phyloP scores from a whole-genome alignment of 2,888 invertebrate genomes.

The Chaetoderma sp. region DNA sequence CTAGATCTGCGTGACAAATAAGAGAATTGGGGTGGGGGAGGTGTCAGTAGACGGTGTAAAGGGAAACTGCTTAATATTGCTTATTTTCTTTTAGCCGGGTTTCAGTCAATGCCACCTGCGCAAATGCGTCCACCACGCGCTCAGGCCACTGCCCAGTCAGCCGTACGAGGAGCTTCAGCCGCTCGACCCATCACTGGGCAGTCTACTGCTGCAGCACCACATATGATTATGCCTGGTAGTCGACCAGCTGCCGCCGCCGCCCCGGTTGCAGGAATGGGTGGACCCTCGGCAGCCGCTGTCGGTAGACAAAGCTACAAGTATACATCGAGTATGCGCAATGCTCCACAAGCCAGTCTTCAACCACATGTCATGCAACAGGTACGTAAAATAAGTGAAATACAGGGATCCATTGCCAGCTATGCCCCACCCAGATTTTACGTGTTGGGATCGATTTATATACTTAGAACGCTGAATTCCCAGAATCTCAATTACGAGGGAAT shows the following conservation, averaged over 20 bases:
- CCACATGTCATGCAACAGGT: constrained; percentile 38
- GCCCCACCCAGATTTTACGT: too few species aligned
- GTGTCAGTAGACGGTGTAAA: too few species aligned
- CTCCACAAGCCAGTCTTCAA: constrained; percentile 20
- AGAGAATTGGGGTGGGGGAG: too few species aligned
- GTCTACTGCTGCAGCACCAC: constrained; percentile 77
- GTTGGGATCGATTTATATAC: too few species aligned
- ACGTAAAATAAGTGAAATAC: too few species aligned
- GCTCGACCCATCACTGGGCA: constrained; percentile 86
- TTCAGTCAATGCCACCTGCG: constrained; percentile 45
- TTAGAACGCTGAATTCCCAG: too few species aligned
- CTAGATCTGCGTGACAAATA: too few species aligned
- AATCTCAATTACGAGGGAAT: too few species aligned
- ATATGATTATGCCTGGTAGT: constrained; percentile 28
- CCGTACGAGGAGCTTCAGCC: constrained; percentile 63
- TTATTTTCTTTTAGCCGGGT: too few species aligned
- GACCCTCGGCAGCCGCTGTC: constrained; percentile 26
- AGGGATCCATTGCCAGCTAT: too few species aligned
- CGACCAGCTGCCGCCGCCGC: not conserved
- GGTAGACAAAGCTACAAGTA: constrained; percentile 38
- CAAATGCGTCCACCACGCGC: constrained; percentile 47
- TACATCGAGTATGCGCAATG: constrained; percentile 35
- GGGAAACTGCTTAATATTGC: too few species aligned
- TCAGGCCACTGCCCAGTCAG: constrained; percentile 30
- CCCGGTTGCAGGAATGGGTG: constrained; percentile 1